Evolutionary conservation across 1,140 invertebrate species (phyloP), one percentile per base, ranked within the genome.

Genomic region (Lordiphosa collinella): DNA sequence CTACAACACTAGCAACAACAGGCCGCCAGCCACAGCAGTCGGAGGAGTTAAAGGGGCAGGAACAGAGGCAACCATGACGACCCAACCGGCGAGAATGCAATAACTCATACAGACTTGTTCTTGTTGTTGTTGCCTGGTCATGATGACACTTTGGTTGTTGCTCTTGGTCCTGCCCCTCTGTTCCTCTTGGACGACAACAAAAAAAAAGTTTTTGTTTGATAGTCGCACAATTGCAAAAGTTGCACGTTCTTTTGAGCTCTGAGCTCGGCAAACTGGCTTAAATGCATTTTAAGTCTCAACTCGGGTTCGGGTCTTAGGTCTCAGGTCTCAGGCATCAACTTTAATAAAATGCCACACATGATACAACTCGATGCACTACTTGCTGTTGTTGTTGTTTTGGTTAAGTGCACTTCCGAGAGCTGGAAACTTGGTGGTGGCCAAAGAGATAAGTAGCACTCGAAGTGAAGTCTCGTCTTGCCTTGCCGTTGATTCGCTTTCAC

Each of bases 381-480:
- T 36, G 22, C 11, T 48, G 35, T 41, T 56, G 56, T 50, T 79
- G 54, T 72, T 73, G 54, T 70, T 75, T 66, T 74, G 74, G 75
- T 53, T 74, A 80, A 79, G 75, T 79, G 64, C 75, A 74, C 75
- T 79, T 79, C 59, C 70, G 75, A 79, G 74, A 59, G 59, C 69
- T 79, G 37, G 37, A 79, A 79, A 79, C 48, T 80, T 79, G 64
- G 63, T 14, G 47, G 41, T 34, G 63, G 63, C 63, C 63, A 59
- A 25, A 67, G 64, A 78, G 69, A 79, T 79, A 79, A 80, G 44
- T 57, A 66, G 53, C 63, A 66, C 63, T 66, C 62, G 32, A 50
- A 51, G 52, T 32, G 44, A 66, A 66, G 62, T 58, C 62, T 58
- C 58, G 52, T 44, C 62, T 48, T 12, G 58, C 43, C 61, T 14